Conservation (phyloP, 1,140 invertebrate species). For the Zophobas morio region DNA sequence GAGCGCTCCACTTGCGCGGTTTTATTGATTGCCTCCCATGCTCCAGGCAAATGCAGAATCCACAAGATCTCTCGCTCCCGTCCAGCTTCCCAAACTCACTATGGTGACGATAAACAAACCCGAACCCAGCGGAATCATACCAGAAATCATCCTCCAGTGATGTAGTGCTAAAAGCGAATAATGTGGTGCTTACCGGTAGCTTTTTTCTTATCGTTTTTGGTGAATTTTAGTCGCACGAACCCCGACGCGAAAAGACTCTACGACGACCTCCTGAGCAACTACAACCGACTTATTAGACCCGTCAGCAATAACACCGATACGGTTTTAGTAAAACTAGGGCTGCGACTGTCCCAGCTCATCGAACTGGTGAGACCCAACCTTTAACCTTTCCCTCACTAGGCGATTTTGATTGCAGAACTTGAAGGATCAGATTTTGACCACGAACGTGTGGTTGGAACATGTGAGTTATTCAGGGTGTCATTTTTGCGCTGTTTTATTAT, state of each 20-base stretch:
- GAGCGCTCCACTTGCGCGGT: constrained; percentile 34
- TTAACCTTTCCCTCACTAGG: neutral
- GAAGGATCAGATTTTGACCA: constrained; percentile 96
- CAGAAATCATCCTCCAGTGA: constrained; percentile 33
- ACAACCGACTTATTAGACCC: constrained; percentile 95
- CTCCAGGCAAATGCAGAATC: constrained; percentile 39
- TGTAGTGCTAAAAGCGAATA: constrained; percentile 1
- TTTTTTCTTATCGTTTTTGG: constrained; percentile 49
- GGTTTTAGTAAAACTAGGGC: constrained; percentile 92
- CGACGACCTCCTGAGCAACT: constrained; percentile 95
- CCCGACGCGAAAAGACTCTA: constrained; percentile 94
- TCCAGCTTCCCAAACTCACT: constrained; percentile 28
- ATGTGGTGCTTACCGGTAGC: constrained; percentile 33
- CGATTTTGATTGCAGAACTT: constrained; percentile 83
- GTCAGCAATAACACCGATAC: constrained; percentile 94
- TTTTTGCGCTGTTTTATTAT: constrained; percentile 5
- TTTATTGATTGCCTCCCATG: constrained; percentile 31
- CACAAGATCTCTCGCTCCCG: constrained; percentile 16
- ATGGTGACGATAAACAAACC: constrained; percentile 9
- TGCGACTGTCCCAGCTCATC: constrained; percentile 94
- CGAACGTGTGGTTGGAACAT: constrained; percentile 96
- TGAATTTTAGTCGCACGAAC: constrained; percentile 70
- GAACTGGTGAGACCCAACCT: constrained; percentile 82
- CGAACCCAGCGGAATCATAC: neutral
- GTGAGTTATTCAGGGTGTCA: constrained; percentile 75